These are phyloP conservation scores for Heliconius eleuchia DNA, from an alignment of 1,140 invertebrate species.

Conservation along the genomic window DNA sequence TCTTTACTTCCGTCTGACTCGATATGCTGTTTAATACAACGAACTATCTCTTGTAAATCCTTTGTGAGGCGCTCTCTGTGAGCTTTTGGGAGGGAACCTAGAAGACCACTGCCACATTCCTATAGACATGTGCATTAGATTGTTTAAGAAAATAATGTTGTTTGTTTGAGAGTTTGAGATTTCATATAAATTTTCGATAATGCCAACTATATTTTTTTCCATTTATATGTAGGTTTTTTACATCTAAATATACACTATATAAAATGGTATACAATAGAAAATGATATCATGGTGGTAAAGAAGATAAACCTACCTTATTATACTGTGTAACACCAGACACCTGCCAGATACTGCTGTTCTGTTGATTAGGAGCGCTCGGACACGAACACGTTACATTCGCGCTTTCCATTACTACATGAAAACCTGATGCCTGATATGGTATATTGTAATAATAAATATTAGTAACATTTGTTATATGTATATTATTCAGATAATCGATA, in stretches of 20 bases:
- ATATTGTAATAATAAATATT: slow-evolving; percentile 20
- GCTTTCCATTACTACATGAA: slow-evolving; percentile 69
- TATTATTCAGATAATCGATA: background rate
- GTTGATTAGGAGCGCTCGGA: slow-evolving; percentile 49
- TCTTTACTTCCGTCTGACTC: slow-evolving; percentile 50
- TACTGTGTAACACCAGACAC: slow-evolving; percentile 66
- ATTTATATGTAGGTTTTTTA: too few species aligned
- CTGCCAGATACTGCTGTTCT: slow-evolving; percentile 74
- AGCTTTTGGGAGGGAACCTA: slow-evolving; percentile 57
- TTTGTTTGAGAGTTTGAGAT: too few species aligned
- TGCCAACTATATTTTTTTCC: too few species aligned
- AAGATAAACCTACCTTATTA: slow-evolving; percentile 54
- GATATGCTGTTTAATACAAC: slow-evolving; percentile 60
- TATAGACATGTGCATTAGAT: slow-evolving; percentile 23
- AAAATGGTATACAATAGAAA: too few species aligned
- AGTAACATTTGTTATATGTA: background rate
- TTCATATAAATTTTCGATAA: too few species aligned
- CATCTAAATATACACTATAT: too few species aligned
- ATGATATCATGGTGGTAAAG: too few species aligned
- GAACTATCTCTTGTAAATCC: slow-evolving; percentile 61
- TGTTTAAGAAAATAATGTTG: too few species aligned
- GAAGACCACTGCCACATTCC: slow-evolving; percentile 61
- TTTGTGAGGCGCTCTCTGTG: slow-evolving; percentile 58
- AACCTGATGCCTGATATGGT: slow-evolving; percentile 59
- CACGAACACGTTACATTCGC: slow-evolving; percentile 61